Base-by-base conservation (phyloP, 1,140 invertebrate genomes). In the Cherax quadricarinatus region DNA sequence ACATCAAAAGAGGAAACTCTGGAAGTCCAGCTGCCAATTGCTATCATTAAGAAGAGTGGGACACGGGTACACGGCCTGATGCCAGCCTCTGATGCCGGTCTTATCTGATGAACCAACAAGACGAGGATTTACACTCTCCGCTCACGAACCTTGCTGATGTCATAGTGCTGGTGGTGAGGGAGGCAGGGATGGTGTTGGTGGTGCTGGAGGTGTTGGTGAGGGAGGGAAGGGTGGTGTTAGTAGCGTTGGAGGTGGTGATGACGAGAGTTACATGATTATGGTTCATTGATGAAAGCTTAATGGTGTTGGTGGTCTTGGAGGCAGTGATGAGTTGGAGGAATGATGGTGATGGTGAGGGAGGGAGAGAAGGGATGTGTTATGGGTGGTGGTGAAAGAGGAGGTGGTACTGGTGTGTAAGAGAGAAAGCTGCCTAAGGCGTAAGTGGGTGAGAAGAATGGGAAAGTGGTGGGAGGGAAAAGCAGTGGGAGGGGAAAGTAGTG, bases 51-150 rank as follows among this genome's bases (percentile, higher is more conserved):
- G 21, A 30, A n/a, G 24, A 75, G 70, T 6, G 70, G 70, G 70
- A 75, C 70, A 75, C 24, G 70, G 70, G 70, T 57, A 83, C 21
- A 57, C 51, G 51, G 12, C 41, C 81, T 51, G 51, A 57, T 57
- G 51, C 51, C 18, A 16, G 81, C 51, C 51, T 16, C 9, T 16
- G 49, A 18, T 53, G 24, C 57, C n/a, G 21, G 12, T 24, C 81
- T 41, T 83, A 83, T 83, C 81, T 57, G 81, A 83, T 83, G n/a
- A 14, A 57, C 81, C 48, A 83, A 83, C 81, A 83, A 83, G 81
- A 60, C 81, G 81, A 18, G 21, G 80, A 83, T 83, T 83, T 57
- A 83, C 81, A n/a, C 51, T 10, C 81, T 60, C 18, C 10, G 3
- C 51, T 57, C 81, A 83, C 81, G 81, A 83, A 53, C 81, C 21